Evolutionary conservation across 2,888 invertebrate species (phyloP).

Genomic region (Tetramorium bicarinatum): DNA sequence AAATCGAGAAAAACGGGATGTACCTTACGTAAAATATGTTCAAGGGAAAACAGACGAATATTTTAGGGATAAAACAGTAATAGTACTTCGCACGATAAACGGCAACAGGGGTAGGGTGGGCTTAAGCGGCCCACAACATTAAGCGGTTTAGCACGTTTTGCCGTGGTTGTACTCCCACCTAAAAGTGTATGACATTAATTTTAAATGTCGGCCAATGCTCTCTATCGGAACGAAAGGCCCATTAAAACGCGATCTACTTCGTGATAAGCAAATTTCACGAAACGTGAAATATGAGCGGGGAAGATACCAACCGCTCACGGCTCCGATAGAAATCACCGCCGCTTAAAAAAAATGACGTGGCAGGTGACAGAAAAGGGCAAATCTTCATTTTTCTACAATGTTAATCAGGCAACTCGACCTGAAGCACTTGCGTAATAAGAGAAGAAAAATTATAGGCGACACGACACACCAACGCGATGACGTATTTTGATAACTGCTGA

Average conservation of each 20-base stretch:
- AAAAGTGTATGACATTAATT: slow-evolving; percentile 30
- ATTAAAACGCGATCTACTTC: neutral
- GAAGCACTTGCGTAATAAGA: slow-evolving; percentile 9
- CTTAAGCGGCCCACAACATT: slow-evolving; percentile 41
- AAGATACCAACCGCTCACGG: neutral
- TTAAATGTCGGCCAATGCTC: slow-evolving; percentile 55
- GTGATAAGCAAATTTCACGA: slow-evolving; percentile 19
- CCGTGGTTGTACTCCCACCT: slow-evolving; percentile 47
- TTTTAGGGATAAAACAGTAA: neutral
- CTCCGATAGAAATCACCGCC: neutral
- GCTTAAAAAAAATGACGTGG: neutral
- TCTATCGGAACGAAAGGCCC: slow-evolving; percentile 20
- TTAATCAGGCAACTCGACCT: neutral
- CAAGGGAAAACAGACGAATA: neutral
- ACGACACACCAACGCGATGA: slow-evolving; percentile 39
- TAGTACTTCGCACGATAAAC: neutral
- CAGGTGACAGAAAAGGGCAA: neutral
- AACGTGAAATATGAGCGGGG: neutral
- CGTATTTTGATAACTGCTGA: slow-evolving; percentile 41
- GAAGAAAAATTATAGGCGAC: slow-evolving; percentile 9
- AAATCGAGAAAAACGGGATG: neutral
- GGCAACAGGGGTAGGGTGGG: neutral
- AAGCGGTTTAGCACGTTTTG: slow-evolving; percentile 34
- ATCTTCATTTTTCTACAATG: neutral
- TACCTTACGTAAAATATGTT: neutral